Conservation (phyloP, 2,797 vertebrate species). For the Tenualosa thibaudeaui region DNA sequence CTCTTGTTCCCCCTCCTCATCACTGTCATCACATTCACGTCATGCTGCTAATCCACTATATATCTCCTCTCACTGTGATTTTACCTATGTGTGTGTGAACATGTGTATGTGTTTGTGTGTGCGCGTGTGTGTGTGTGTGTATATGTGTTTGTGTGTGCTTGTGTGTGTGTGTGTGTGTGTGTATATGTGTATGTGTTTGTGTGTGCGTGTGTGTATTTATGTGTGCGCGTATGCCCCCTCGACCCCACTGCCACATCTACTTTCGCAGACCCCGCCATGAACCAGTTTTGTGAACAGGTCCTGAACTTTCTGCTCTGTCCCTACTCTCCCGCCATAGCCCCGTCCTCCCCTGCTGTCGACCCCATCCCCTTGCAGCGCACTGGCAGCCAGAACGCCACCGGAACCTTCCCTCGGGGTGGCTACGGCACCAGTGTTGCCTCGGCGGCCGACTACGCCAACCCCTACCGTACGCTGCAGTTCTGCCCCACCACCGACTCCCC, state of each 20-base stretch:
- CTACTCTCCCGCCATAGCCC: constrained; percentile 92
- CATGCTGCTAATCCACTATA: constrained; percentile 10
- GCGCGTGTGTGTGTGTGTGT: constrained; percentile 1
- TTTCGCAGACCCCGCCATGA: constrained; percentile 81
- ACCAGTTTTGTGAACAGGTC: constrained; percentile 94
- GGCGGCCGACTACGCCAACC: constrained; percentile 86
- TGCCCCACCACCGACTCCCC: constrained; percentile 97
- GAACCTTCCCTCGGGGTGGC: constrained; percentile 93
- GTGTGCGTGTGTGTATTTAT: constrained; percentile 26
- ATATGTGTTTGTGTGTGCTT: background rate
- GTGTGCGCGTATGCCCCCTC: constrained; percentile 24
- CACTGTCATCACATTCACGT: constrained; percentile 19
- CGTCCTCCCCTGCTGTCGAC: constrained; percentile 97
- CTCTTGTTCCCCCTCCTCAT: constrained; percentile 36
- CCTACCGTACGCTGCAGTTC: constrained; percentile 98
- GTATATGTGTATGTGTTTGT: background rate
- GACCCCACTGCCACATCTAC: constrained; percentile 7
- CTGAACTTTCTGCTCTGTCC: constrained; percentile 97
- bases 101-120: background rate
- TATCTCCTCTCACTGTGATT: constrained; percentile 10
- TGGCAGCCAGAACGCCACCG: constrained; percentile 89
- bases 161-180: background rate
- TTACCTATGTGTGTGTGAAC: background rate
- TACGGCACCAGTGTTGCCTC: constrained; percentile 84
- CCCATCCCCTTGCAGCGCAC: constrained; percentile 99